Evolutionary conservation across 2,888 invertebrate species (phyloP).

Genomic region (Hyposoter dolosus): DNA sequence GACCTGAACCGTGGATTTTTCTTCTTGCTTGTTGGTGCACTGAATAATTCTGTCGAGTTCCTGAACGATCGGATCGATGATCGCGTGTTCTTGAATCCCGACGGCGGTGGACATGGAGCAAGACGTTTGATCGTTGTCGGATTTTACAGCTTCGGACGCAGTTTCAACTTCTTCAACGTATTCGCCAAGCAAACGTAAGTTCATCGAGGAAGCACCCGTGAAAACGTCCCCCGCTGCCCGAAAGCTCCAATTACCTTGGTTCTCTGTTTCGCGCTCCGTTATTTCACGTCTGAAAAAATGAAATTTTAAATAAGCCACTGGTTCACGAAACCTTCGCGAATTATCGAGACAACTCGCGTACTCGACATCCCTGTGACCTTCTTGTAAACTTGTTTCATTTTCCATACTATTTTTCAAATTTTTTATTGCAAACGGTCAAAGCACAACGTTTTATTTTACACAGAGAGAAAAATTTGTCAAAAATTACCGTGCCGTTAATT

Average conservation of each 20-base stretch:
- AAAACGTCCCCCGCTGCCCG: conserved; percentile 37
- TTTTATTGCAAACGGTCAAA: neutral
- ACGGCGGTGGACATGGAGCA: conserved; percentile 26
- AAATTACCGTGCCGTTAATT: too few relatives aligned
- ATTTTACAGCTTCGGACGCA: conserved; percentile 9
- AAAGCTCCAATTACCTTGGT: neutral
- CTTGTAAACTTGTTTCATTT: conserved; percentile 2
- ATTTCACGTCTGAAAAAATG: conserved; percentile 52
- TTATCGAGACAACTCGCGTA: conserved; percentile 26
- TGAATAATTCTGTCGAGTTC: conserved; percentile 73
- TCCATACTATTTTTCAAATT: neutral
- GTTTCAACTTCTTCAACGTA: conserved; percentile 51
- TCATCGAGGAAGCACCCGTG: conserved; percentile 44
- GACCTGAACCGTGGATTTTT: conserved; percentile 21
- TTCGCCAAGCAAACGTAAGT: conserved; percentile 56
- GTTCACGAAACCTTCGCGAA: conserved; percentile 20
- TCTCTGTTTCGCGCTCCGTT: conserved; percentile 6
- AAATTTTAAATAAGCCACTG: conserved; percentile 25
- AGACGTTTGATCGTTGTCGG: conserved; percentile 29
- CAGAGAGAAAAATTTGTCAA: too few relatives aligned
- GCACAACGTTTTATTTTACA: neutral
- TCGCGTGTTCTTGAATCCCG: conserved; percentile 60
- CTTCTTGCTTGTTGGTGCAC: conserved; percentile 55
- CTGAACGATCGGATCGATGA: conserved; percentile 73
- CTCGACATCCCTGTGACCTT: neutral